A percentile compares a stretch with the other conserved stretches of the same genome.
Evolutionary conservation across 2,888 invertebrate species (phyloP).

Genomic region (Serrognathus titanus): DNA sequence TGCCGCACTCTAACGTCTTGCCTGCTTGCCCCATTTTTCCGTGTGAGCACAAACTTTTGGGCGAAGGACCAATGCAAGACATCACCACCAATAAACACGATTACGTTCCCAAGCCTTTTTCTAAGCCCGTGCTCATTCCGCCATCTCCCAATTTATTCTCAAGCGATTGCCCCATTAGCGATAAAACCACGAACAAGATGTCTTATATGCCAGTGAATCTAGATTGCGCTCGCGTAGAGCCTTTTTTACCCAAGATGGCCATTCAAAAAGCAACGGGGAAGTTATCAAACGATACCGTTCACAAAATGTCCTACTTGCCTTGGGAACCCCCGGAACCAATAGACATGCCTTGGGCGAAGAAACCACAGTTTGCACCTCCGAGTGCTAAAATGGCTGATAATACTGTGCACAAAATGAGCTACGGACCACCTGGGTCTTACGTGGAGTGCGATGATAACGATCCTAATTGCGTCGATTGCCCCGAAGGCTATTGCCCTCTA

Average conservation of each 20-base stretch:
- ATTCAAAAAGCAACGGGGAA: slow-evolving; percentile 38
- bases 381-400: slow-evolving; percentile 53
- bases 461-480: slow-evolving; percentile 51
- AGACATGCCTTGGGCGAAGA: slow-evolving; percentile 49
- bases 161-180: slow-evolving; percentile 47
- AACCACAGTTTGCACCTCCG: slow-evolving; percentile 46
- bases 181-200: slow-evolving; percentile 57
- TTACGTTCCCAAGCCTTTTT: slow-evolving; percentile 62
- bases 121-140: slow-evolving; percentile 47
- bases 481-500: slow-evolving; percentile 34
- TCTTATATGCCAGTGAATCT: slow-evolving; percentile 52
- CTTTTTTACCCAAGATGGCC: slow-evolving; percentile 37
- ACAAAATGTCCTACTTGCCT: slow-evolving; percentile 51
- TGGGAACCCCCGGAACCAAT: slow-evolving; percentile 44
- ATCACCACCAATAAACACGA: slow-evolving; percentile 72
- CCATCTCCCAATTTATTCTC: slow-evolving; percentile 41
- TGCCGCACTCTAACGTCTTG: slow-evolving; percentile 54
- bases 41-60: slow-evolving; percentile 60
- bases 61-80: slow-evolving; percentile 67
- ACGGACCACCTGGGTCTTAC: slow-evolving; percentile 58
- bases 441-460: slow-evolving; percentile 56
- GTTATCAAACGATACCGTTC: slow-evolving; percentile 42
- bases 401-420: slow-evolving; percentile 61
- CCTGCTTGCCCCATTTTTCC: slow-evolving; percentile 59
- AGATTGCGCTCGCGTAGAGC: slow-evolving; percentile 35